phyloP scores from a whole-genome alignment of 2,113 vertebrate genomes.

The Tympanuchus pallidicinctus region DNA sequence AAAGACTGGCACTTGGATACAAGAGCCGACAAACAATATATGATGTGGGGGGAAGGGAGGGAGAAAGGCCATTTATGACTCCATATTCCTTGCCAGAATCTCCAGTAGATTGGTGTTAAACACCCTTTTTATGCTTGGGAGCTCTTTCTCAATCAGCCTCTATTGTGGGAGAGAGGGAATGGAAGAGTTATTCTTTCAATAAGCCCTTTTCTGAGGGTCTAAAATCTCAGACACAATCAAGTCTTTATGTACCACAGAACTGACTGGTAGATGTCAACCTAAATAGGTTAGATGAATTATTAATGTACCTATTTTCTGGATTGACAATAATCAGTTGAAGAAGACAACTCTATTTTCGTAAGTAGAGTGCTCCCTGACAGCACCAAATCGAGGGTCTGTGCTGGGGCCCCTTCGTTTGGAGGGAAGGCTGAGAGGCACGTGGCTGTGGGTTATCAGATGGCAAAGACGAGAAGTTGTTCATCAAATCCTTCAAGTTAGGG shows the following conservation, averaged over 20 bases:
- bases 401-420: not conserved
- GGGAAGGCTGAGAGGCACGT: not conserved
- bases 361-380: not conserved
- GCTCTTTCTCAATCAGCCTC: not conserved
- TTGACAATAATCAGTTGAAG: not conserved
- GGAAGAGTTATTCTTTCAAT: not conserved
- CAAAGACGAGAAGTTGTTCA: not conserved
- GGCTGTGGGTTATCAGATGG: not conserved
- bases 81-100: not conserved
- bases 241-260: not conserved
- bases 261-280: not conserved
- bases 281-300: not conserved
- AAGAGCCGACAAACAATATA: not conserved
- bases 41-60: not conserved
- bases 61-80: not conserved
- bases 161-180: not conserved
- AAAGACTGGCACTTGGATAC: not conserved
- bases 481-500: fast-evolving
- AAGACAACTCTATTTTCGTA: not conserved
- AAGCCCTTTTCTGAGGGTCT: not conserved
- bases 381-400: not conserved
- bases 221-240: constrained; percentile 1
- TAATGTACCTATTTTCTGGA: not conserved
- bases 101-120: not conserved
- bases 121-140: not conserved